Base-by-base conservation (phyloP, 35 echinoderm and acorn worm genomes). In the Apostichopus parvimensis region DNA sequence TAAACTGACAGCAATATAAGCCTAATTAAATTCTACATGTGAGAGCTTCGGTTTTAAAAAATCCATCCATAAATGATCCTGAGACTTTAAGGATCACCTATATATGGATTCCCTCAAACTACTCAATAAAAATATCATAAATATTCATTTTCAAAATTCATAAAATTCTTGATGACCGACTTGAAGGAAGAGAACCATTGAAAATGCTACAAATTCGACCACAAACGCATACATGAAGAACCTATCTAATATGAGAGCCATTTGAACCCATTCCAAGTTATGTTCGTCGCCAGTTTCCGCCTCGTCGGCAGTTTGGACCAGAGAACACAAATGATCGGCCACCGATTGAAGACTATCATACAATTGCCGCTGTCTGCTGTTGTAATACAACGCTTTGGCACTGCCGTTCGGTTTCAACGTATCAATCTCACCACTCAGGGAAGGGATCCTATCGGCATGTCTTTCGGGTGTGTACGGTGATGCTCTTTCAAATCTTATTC, bases 211-310 rank as follows among this genome's bases (percentile, higher is more conserved):
- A 15, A 82, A 82, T 54, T 82, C 79, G 0, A 82, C 79, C 12
- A 82, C 22, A n/a, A 87, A 87, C 57, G 64, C 85, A 62, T 12
- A 92, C 92, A 98, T 78, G 24, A 95, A 95, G 65, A 98, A 87
- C 34, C 96, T 90, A 77, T 98, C 96, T 54, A 95, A 56, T 23
- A 98, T 87, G 23, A 93, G 93, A 9, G 94, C 96, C 52, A 98
- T 94, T 79, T 93, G 26, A 21, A 95, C 87, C 96, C 96, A 98
- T 75, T 98, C 94, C 12, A 76, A 77, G 23, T 89, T 85, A 25
- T 92, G 12, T 56, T 94, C 94, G 17, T 94, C 91, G 45, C 94
- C 92, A 28, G 92, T 57, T 57, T 93, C 84, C 34, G 77, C 79
- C 18, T 83, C 79, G 11, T 98, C 94, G 1, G 79, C 80, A 57